These are phyloP conservation scores for Sinodicranocentrus sp. DNA, from an alignment of 2,888 invertebrate genomes.

Conservation along the genomic window DNA sequence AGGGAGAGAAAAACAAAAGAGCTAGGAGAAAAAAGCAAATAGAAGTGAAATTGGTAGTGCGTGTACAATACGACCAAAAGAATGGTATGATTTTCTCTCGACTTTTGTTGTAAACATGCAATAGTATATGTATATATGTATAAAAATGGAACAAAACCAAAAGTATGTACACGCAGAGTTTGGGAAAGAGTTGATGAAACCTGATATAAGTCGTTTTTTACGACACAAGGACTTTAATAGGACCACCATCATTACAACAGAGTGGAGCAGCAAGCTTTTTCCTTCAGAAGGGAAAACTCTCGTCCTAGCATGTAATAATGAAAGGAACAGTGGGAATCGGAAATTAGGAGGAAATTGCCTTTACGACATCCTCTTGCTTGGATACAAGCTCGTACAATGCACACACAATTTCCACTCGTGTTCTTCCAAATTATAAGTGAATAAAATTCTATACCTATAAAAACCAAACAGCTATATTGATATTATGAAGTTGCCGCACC, in stretches of 20 bases:
- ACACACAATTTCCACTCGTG: background rate
- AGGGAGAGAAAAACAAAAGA: conserved; percentile 17
- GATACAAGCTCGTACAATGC: no score
- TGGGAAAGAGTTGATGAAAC: conserved; percentile 45
- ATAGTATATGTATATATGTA: no score
- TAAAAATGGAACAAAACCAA: no score
- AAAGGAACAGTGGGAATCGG: conserved; percentile 65
- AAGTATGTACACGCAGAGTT: no score
- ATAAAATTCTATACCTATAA: no score
- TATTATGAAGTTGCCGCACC: no score
- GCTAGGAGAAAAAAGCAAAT: conserved; percentile 4
- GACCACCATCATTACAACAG: conserved; percentile 43
- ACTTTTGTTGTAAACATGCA: no score
- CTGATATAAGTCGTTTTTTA: conserved; percentile 48
- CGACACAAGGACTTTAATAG: conserved; percentile 47
- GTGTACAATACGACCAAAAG: no score
- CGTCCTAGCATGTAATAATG: conserved; percentile 19
- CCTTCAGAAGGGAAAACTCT: conserved; percentile 18
- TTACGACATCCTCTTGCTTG: conserved; percentile 54
- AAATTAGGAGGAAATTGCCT: conserved; percentile 66
- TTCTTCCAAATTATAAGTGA: background rate
- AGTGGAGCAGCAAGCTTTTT: conserved; percentile 14
- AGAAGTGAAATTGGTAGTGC: conserved; percentile 35
- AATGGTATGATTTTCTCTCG: no score
- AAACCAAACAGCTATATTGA: no score